Percentiles rank a stretch among this genome's conserved stretches.
Conservation (phyloP, 2,113 vertebrate genomes). For the Agapornis roseicollis region DNA sequence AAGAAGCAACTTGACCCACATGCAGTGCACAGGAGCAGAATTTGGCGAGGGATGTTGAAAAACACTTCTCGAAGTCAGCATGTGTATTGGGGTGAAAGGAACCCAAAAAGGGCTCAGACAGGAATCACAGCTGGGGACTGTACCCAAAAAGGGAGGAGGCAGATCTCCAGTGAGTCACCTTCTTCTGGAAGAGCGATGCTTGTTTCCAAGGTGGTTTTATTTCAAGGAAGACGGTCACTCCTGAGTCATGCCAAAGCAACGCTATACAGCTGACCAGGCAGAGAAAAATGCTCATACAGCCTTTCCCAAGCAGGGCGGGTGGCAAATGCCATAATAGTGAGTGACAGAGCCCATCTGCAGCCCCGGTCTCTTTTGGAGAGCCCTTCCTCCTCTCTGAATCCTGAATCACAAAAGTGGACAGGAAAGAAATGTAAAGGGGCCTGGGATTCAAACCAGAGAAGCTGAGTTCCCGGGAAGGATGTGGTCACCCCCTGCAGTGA, state of each 20-base stretch:
- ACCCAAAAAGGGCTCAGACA: background rate
- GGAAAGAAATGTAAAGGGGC: background rate
- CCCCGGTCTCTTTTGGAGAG: background rate
- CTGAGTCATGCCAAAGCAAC: background rate
- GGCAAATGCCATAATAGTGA: rapidly evolving
- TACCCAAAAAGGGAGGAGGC: background rate
- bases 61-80: background rate
- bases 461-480: background rate
- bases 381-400: background rate
- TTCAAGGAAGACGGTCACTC: background rate
- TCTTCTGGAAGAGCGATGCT: background rate
- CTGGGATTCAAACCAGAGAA: background rate
- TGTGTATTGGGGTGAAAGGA: background rate
- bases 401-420: background rate
- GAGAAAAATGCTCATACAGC: background rate
- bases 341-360: rapidly evolving
- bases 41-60: background rate
- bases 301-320: background rate
- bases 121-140: background rate
- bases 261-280: rapidly evolving
- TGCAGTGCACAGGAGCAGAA: rapidly evolving
- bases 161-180: background rate
- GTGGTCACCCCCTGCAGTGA: background rate
- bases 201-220: background rate
- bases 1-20: background rate